Conservation (phyloP, 2,888 invertebrate genomes). For the Quadroppia sp. region DNA sequence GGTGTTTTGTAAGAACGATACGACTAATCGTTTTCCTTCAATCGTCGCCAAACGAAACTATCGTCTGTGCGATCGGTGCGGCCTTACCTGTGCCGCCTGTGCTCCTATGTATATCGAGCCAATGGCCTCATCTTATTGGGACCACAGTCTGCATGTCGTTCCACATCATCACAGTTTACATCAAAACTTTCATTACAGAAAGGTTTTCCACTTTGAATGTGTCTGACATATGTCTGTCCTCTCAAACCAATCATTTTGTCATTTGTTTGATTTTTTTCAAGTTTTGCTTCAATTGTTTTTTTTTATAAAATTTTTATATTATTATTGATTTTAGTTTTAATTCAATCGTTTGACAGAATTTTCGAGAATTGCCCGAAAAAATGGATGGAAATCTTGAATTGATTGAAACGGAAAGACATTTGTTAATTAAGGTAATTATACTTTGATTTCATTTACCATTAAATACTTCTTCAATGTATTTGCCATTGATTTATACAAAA, state of each 20-base stretch:
- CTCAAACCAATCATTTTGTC: neutral
- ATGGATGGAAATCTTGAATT: slow-evolving; percentile 75
- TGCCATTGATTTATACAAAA: neutral
- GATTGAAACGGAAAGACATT: slow-evolving; percentile 78
- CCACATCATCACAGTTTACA: slow-evolving; percentile 30
- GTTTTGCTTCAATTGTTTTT: neutral
- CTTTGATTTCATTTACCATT: neutral
- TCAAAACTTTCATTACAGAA: slow-evolving; percentile 28
- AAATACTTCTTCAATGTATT: neutral
- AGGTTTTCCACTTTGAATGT: slow-evolving; percentile 19
- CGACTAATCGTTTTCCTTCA: slow-evolving; percentile 15
- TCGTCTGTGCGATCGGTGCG: slow-evolving; percentile 16
- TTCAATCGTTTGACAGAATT: neutral
- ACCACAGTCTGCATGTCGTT: slow-evolving; percentile 5
- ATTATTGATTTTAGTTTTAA: neutral
- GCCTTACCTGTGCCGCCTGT: slow-evolving; percentile 6
- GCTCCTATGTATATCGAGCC: slow-evolving; percentile 24
- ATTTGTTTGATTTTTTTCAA: neutral
- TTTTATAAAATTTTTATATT: neutral
- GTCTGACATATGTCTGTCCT: neutral
- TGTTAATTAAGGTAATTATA: slow-evolving; percentile 66
- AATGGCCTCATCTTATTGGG: slow-evolving; percentile 23
- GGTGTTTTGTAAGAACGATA: neutral
- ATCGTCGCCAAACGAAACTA: slow-evolving; percentile 23
- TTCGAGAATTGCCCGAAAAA: slow-evolving; percentile 54